Evolutionary conservation across 2,888 invertebrate genomes (phyloP).

Genomic region (Muschampia plurimacula): DNA sequence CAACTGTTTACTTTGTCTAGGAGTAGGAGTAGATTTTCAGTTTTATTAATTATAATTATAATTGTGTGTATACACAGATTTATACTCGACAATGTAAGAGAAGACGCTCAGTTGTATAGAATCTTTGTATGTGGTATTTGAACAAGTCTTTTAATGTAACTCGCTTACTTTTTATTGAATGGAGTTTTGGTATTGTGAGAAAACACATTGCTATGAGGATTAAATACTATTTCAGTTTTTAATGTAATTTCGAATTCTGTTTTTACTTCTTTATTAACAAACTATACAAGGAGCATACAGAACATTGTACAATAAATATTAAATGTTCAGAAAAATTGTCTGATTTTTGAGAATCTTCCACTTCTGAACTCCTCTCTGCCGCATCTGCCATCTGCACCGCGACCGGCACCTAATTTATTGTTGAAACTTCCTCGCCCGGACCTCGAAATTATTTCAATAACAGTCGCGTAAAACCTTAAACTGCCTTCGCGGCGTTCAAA

Average conservation of each 20-base stretch:
- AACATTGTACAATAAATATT: no score
- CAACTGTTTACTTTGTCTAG: conserved; percentile 13
- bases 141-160: no score
- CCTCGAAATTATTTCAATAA: conserved; percentile 37
- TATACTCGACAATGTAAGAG: no score
- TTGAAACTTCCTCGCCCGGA: conserved; percentile 21
- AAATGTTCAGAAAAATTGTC: background rate
- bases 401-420: conserved; percentile 28
- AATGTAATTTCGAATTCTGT: no score
- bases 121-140: no score
- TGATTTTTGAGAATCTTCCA: background rate
- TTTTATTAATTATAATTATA: background rate
- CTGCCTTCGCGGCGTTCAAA: conserved; percentile 8
- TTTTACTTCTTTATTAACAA: no score
- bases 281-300: no score
- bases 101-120: no score
- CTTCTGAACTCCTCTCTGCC: background rate
- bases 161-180: no score
- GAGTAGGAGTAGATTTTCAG: conserved; percentile 5
- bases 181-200: no score
- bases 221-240: no score
- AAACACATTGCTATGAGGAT: no score
- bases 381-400: conserved; percentile 17
- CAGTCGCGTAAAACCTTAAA: conserved; percentile 31
- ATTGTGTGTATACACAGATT: background rate